phyloP scores from a whole-genome alignment of 2,113 vertebrate species.

The Entelurus aequoreus region DNA sequence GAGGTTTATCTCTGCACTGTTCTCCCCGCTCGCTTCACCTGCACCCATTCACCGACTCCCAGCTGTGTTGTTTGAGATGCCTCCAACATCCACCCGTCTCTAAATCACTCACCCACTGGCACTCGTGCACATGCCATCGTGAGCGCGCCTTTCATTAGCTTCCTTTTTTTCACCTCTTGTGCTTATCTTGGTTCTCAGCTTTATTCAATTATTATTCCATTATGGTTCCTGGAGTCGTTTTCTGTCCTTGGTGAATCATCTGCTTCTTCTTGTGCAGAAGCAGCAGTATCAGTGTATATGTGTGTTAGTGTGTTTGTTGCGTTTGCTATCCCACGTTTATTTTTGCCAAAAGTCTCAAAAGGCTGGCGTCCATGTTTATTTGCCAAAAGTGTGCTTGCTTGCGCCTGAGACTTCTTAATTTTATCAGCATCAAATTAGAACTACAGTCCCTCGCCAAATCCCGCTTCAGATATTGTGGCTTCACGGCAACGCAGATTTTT shows the following conservation, averaged over 20 bases:
- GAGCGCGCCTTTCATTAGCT: slow-evolving; percentile 36
- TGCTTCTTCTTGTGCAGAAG: slow-evolving; percentile 29
- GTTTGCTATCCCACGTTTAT: slow-evolving; percentile 26
- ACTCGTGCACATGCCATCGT: slow-evolving; percentile 20
- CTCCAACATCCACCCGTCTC: slow-evolving; percentile 45
- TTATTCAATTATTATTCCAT: slow-evolving; percentile 20
- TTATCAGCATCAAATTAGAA: neutral
- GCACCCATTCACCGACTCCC: slow-evolving; percentile 36
- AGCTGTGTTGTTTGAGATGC: slow-evolving; percentile 65
- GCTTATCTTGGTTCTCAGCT: slow-evolving; percentile 16
- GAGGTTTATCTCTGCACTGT: slow-evolving; percentile 47
- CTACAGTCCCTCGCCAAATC: neutral
- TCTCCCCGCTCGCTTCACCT: slow-evolving; percentile 42
- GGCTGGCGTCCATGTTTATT: slow-evolving; percentile 17
- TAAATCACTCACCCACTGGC: slow-evolving; percentile 56
- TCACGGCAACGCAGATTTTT: no score
- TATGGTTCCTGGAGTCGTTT: slow-evolving; percentile 28
- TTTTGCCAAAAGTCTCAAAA: slow-evolving; percentile 38
- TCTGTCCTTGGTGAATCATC: slow-evolving; percentile 24
- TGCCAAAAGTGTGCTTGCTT: slow-evolving; percentile 37
- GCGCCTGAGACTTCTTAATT: neutral
- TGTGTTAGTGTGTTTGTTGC: neutral
- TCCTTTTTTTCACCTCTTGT: slow-evolving; percentile 16
- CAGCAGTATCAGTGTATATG: slow-evolving; percentile 3
- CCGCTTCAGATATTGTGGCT: no score